These are phyloP conservation scores for Plestiodon gilberti DNA, from an alignment of 2,113 vertebrate species.

Conservation along the genomic window DNA sequence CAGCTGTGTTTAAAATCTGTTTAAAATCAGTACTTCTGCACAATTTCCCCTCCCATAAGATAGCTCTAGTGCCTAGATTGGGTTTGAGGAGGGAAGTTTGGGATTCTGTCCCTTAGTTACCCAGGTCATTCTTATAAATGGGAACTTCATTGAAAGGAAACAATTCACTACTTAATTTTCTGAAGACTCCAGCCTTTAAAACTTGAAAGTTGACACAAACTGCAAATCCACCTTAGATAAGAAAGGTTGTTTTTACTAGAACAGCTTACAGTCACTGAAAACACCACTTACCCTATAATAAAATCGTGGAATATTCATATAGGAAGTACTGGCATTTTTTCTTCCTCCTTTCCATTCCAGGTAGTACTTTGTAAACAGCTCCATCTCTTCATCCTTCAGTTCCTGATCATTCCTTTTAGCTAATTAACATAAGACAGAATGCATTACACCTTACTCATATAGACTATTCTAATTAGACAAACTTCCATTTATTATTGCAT, in stretches of 20 bases:
- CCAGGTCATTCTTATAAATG: not conserved
- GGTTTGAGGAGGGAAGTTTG: not conserved
- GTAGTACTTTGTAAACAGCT: conserved; percentile 92
- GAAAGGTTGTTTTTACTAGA: not conserved
- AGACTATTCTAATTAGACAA: not conserved
- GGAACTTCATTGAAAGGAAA: not conserved
- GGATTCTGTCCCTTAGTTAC: not conserved
- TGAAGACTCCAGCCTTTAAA: not conserved
- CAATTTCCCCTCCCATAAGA: not conserved
- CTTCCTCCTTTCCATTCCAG: conserved; percentile 90
- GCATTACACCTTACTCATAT: not conserved
- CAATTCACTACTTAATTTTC: not conserved
- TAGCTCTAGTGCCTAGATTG: not conserved
- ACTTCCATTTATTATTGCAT: not conserved
- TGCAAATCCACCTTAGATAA: not conserved
- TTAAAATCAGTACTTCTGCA: not conserved
- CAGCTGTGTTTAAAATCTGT: not conserved
- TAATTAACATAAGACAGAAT: conserved; percentile 65
- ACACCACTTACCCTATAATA: conserved; percentile 89
- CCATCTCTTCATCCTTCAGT: conserved; percentile 90
- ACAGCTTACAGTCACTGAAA: accelerated
- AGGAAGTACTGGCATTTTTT: conserved; percentile 77
- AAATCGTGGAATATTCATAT: conserved; percentile 91
- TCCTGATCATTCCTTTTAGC: conserved; percentile 87
- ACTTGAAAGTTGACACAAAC: not conserved